Evolutionary conservation across 2,888 invertebrate genomes (phyloP).

Genomic region (Sinhomidia bicolor): DNA sequence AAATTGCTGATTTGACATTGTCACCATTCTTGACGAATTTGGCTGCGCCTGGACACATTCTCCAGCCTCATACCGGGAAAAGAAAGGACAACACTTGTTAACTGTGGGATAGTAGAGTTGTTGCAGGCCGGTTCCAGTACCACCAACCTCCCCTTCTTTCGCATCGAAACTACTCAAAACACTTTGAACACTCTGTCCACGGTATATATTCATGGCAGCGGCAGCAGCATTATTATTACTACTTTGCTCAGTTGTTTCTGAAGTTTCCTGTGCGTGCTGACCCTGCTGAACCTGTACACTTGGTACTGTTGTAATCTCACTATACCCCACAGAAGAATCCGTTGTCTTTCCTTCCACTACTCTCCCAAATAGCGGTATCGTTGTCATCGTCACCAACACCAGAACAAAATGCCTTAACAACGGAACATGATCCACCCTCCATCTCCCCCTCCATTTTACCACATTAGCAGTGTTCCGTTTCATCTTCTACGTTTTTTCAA

Average conservation of each 20-base stretch:
- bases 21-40: slow-evolving; percentile 59
- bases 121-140: background rate
- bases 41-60: slow-evolving; percentile 73
- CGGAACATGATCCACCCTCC: background rate
- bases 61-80: slow-evolving; percentile 77
- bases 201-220: slow-evolving; percentile 14
- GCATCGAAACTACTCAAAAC: slow-evolving; percentile 24
- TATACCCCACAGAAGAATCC: background rate
- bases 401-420: background rate
- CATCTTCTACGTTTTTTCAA: slow-evolving; percentile 14
- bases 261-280: background rate
- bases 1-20: slow-evolving; percentile 64
- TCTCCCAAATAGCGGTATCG: background rate
- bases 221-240: background rate
- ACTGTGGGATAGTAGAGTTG: slow-evolving; percentile 73
- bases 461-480: slow-evolving; percentile 32
- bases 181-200: slow-evolving; percentile 60
- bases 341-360: background rate
- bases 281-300: too few species aligned
- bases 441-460: slow-evolving; percentile 39
- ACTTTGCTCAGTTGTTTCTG: background rate
- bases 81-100: slow-evolving; percentile 78
- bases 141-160: background rate
- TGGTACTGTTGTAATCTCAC: background rate
- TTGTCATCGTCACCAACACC: background rate